Evolutionary conservation across 2,888 invertebrate genomes (phyloP).

Genomic region (Leptopilina myrica): DNA sequence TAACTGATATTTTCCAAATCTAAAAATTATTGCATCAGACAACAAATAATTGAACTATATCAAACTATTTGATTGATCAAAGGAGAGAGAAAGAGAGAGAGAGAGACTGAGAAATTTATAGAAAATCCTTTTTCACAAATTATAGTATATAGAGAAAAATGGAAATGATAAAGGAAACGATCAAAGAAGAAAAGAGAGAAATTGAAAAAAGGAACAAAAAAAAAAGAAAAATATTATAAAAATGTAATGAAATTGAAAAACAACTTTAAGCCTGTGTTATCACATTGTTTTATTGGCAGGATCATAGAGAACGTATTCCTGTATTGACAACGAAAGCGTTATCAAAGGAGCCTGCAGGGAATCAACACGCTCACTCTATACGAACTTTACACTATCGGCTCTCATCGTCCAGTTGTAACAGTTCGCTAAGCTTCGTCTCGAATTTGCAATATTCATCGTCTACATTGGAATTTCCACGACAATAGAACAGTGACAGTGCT

Average conservation of each 20-base stretch:
- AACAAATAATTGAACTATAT: not conserved
- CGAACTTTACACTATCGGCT: slow-evolving; percentile 14
- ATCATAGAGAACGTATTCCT: not conserved
- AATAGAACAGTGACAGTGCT: slow-evolving; percentile 25
- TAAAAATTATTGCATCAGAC: too few species aligned
- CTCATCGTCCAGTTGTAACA: slow-evolving; percentile 21
- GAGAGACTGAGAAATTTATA: not conserved
- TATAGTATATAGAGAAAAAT: not conserved
- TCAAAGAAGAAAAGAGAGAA: too few species aligned
- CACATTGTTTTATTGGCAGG: slow-evolving; percentile 19
- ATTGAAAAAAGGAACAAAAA: not conserved
- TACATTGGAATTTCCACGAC: slow-evolving; percentile 23
- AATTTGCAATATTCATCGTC: slow-evolving; percentile 28
- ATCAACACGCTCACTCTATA: slow-evolving; percentile 12
- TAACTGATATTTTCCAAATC: too few species aligned
- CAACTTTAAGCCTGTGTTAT: slow-evolving; percentile 10
- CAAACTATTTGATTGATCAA: not conserved
- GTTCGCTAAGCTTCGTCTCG: slow-evolving; percentile 25
- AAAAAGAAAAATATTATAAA: not conserved
- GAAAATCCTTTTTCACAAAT: not conserved
- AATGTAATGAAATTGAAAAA: not conserved
- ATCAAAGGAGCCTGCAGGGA: slow-evolving; percentile 28
- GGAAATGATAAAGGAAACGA: too few species aligned
- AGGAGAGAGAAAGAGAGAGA: not conserved
- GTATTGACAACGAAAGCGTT: slow-evolving; percentile 16